phyloP scores from a whole-genome alignment of 2,113 vertebrate genomes.

The Piaya cayana region DNA sequence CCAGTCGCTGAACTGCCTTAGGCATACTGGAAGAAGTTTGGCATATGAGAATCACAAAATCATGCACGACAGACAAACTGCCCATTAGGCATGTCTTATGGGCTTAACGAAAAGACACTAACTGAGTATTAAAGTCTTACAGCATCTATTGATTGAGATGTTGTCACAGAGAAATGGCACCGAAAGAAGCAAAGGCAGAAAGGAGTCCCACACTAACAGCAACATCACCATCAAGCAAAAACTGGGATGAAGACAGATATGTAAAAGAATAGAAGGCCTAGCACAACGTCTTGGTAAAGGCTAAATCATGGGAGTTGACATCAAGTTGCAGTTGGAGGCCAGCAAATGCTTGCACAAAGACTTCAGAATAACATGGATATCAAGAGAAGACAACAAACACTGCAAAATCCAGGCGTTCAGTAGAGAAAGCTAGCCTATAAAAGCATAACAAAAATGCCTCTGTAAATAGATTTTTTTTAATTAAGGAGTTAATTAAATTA shows the following conservation, averaged over 20 bases:
- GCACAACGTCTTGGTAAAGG: background rate
- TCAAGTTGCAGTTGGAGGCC: background rate
- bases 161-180: background rate
- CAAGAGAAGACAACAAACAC: background rate
- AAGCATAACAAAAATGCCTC: background rate
- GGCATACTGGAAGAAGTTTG: background rate
- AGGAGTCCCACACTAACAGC: background rate
- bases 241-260: background rate
- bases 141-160: background rate
- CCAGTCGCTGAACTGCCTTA: background rate
- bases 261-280: background rate
- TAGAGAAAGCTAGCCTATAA: background rate
- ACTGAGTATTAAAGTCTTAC: background rate
- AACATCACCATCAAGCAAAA: background rate
- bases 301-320: background rate
- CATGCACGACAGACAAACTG: background rate
- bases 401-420: background rate
- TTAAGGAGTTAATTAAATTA: background rate
- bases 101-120: background rate
- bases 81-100: background rate
- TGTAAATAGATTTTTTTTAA: background rate
- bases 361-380: background rate
- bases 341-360: background rate
- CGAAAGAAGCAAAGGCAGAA: background rate
- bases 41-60: background rate